Base-by-base conservation (phyloP, 1,140 invertebrate genomes). In the Drosophila sucinea region DNA sequence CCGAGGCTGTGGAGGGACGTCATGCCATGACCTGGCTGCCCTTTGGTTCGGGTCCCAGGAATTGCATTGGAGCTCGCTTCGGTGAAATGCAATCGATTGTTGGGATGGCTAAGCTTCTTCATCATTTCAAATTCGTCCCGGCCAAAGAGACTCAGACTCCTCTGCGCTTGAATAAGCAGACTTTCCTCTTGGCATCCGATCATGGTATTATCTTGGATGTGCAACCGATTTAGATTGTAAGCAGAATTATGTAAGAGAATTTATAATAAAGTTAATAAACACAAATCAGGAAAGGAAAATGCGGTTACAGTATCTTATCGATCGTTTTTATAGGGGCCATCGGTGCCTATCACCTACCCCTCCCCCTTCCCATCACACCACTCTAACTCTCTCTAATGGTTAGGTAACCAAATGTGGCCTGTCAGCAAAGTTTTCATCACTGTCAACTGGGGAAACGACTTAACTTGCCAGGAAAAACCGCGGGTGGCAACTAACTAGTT, bases 31-130 rank as follows among this genome's bases (percentile, higher is more conserved):
- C 94, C 0, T 96, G 94, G 82, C 92, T 96, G 38, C 95, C 95
- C 2, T 96, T 96, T 87, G 95, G 95, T 38, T 94, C 95, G 41
- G 96, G 95, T 25, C 94, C 94, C 0, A 92, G 95, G 55, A 94
- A 94, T 81, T 95, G 94, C 79, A 94, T 95, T 65, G 94, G 94
- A 92, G 41, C 84, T 11, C 73, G 83, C 7, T 90, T 90, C 63
- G 86, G 83, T 3, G 73, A 79, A 55, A 81, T 87, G 70, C 84
- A 87, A 70, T 63, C 81, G 0, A 11, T 75, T 7, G 67, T 87
- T 41, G 84, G 81, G 25, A 33, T 87, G 30, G 68, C 73, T 6
- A 69, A 66, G 8, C 55, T 87, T 0, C 57, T 87, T 1, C 74
- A 72, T 6, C 82, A 92, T 65, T 93, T 91, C 47, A 70, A 83